Conservation (phyloP, 1,140 invertebrate species). For the Meloidogyne floridensis region DNA sequence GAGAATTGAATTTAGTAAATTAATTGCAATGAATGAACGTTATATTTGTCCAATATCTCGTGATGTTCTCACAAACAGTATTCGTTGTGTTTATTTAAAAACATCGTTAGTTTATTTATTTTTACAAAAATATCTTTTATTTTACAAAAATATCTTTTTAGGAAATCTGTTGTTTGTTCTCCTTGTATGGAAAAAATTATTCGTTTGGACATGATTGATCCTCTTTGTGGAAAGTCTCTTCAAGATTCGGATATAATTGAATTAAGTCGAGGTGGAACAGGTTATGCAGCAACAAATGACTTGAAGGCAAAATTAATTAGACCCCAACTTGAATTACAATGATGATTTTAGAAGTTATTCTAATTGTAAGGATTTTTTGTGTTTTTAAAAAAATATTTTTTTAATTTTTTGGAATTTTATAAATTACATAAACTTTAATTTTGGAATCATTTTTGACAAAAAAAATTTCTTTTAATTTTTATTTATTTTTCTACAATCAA, state of each 20-base stretch:
- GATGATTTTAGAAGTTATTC: slow-evolving; percentile 2
- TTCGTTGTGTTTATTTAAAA: slow-evolving; percentile 86
- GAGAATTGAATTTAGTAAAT: slow-evolving; percentile 24
- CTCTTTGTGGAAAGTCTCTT: slow-evolving; percentile 83
- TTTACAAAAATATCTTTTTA: slow-evolving; percentile 66
- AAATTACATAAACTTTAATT: too few relatives aligned
- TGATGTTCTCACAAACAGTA: slow-evolving; percentile 89
- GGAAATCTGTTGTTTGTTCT: slow-evolving; percentile 90
- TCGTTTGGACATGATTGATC: slow-evolving; percentile 94
- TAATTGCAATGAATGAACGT: slow-evolving; percentile 72
- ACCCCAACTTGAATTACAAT: slow-evolving; percentile 58
- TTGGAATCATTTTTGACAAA: too few relatives aligned
- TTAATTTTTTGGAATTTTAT: too few relatives aligned
- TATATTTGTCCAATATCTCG: slow-evolving; percentile 97
- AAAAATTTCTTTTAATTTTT: neutral
- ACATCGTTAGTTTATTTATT: slow-evolving; percentile 67
- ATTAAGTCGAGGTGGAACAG: slow-evolving; percentile 63
- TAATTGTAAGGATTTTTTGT: neutral
- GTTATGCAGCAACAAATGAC: slow-evolving; percentile 61
- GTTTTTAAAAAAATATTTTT: too few relatives aligned
- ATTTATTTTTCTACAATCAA: neutral
- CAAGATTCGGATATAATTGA: slow-evolving; percentile 82
- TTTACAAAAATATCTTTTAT: slow-evolving; percentile 18
- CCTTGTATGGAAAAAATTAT: slow-evolving; percentile 96
- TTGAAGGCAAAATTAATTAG: slow-evolving; percentile 57